Evolutionary conservation across 1,140 invertebrate species (phyloP).

Genomic region (Drosophila fuyamai): DNA sequence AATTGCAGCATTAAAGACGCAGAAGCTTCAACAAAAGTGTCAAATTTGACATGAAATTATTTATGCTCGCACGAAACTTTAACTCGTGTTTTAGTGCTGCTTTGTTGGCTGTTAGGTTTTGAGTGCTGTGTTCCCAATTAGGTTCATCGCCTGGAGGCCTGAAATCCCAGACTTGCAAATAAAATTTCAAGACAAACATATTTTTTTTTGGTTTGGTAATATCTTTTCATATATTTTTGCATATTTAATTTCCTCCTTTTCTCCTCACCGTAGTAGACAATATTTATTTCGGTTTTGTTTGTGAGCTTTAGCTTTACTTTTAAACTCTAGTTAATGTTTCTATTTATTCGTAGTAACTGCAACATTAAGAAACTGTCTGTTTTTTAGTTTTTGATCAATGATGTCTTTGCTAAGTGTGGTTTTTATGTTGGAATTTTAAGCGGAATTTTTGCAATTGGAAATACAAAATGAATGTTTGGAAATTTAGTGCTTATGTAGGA

Average conservation of each 20-base stretch:
- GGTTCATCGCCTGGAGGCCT: slow-evolving; percentile 25
- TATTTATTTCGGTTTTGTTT: slow-evolving; percentile 37
- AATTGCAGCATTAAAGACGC: slow-evolving; percentile 72
- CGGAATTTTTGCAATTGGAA: neutral
- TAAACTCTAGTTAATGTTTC: slow-evolving; percentile 45
- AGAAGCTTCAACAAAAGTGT: slow-evolving; percentile 74
- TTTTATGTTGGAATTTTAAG: slow-evolving; percentile 8
- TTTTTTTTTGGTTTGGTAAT: slow-evolving; percentile 22
- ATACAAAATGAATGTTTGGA: neutral
- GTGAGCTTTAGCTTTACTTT: slow-evolving; percentile 43
- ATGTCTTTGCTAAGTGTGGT: slow-evolving; percentile 15
- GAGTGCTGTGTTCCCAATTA: slow-evolving; percentile 30
- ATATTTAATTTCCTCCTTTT: slow-evolving; percentile 48
- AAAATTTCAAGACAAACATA: slow-evolving; percentile 7
- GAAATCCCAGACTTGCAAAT: slow-evolving; percentile 25
- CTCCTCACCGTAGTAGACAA: slow-evolving; percentile 49
- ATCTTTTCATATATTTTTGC: slow-evolving; percentile 55
- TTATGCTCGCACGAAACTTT: slow-evolving; percentile 65
- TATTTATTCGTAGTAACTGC: slow-evolving; percentile 50
- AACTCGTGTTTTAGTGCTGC: slow-evolving; percentile 38
- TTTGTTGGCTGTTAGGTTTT: slow-evolving; percentile 1
- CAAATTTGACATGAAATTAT: slow-evolving; percentile 78
- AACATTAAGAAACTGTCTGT: slow-evolving; percentile 54
- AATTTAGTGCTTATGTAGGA: no score
- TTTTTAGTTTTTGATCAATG: slow-evolving; percentile 36